Percentiles rank a stretch among this genome's conserved stretches.
Evolutionary conservation across 2,888 invertebrate genomes (phyloP).

Genomic region (Baronia brevicornis): DNA sequence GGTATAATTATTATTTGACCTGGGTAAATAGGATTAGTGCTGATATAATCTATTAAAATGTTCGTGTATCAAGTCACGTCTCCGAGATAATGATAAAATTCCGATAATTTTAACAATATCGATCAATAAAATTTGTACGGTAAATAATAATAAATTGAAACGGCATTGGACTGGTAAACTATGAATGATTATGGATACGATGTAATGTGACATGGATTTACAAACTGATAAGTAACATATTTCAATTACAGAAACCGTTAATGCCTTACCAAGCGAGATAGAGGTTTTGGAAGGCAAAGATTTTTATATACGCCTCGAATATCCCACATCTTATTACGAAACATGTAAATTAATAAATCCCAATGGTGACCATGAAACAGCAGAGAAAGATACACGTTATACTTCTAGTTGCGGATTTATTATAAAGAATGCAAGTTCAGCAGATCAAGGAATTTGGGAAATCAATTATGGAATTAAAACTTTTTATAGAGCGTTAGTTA

Average conservation of each 20-base stretch:
- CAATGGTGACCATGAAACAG: conserved; percentile 18
- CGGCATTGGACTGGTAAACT: too few species aligned
- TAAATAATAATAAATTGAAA: too few species aligned
- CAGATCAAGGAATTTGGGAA: conserved; percentile 40
- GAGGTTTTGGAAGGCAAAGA: conserved; percentile 38
- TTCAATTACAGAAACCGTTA: conserved; percentile 37
- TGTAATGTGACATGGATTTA: conserved; percentile 1
- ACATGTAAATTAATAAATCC: conserved; percentile 43
- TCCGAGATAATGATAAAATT: conserved; percentile 34
- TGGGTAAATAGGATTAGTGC: conserved; percentile 18
- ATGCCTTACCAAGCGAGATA: conserved; percentile 29
- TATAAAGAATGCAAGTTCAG: conserved; percentile 26
- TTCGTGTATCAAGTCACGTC: conserved; percentile 51
- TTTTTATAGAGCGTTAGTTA: conserved; percentile 33
- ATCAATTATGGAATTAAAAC: conserved; percentile 42
- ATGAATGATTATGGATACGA: conserved; percentile 6
- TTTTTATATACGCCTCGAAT: conserved; percentile 38
- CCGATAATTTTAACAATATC: conserved; percentile 23
- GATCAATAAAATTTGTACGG: conserved; percentile 3
- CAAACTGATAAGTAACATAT: conserved; percentile 12
- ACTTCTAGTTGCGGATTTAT: conserved; percentile 38
- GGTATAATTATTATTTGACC: conserved; percentile 32
- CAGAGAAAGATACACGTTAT: conserved; percentile 26
- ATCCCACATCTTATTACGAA: conserved; percentile 27
- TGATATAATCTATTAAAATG: conserved; percentile 22